Base-by-base conservation (phyloP, 2,113 vertebrate species). In the Danionella cerebrum region DNA sequence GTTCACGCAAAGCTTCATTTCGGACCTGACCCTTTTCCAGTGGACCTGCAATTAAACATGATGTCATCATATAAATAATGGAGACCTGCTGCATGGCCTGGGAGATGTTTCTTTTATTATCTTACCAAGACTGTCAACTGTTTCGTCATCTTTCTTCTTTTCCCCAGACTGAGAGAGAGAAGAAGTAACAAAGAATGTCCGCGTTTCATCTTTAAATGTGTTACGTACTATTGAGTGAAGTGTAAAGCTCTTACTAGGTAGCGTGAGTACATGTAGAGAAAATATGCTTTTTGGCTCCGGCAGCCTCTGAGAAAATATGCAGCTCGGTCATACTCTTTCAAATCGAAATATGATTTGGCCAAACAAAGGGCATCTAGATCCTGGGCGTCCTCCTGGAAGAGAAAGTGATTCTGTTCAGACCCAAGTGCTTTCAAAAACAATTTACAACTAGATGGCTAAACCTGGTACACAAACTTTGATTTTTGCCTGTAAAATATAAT, bases 71-170 rank as follows among this genome's bases (percentile, higher is more conserved):
- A 5, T 4, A n/a, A 19, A 18, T 16, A 2, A 9, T 1, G 29
- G 6, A 18, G 6, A 64, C 3, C 2, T 1, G 12, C n/a, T 66
- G 16, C n/a, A n/a, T n/a, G n/a, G n/a, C n/a, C n/a, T 11, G 5
- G 9, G 3, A 6, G 24, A 25, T 5, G 29, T 3, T 3, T 1
- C 22, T 1, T 11, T 13, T 6, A n/a, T 12, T 12, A 44, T 16
- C 93, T 90, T 84, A 99, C 96, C 96, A 69, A 98, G 83, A 76
- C 94, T 99, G 86, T 98, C 96, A 16, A 99, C 94, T 1, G 95
- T 97, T 80, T 98, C 96, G 59, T 99, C 96, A 36, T 99, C 96
- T 47, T 99, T 99, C 84, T 98, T 99, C 82, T 98, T 99, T 79
- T 98, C 96, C 7, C 96, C 96, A 4, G 96, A 98, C 96, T 99